Evolutionary conservation across 2,888 invertebrate species (phyloP).

Genomic region (Nowickia ferox): DNA sequence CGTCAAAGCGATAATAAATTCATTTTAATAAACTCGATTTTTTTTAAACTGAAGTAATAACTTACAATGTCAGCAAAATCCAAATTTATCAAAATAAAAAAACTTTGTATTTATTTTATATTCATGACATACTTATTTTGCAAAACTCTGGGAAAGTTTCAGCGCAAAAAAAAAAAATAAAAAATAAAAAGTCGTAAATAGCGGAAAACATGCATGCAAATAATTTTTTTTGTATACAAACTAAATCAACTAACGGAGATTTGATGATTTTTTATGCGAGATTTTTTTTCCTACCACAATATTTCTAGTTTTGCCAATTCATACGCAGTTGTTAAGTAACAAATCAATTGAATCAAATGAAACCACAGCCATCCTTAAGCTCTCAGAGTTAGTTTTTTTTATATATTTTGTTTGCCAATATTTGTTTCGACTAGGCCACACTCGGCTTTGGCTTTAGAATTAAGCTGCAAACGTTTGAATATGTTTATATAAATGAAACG

Average conservation of each 20-base stretch:
- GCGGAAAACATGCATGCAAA: not conserved
- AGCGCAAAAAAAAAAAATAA: not conserved
- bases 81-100: constrained; percentile 8
- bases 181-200: not conserved
- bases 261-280: constrained; percentile 14
- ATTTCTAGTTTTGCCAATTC: constrained; percentile 39
- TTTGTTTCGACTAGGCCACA: constrained; percentile 14
- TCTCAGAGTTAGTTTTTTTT: constrained; percentile 2
- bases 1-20: too few species aligned
- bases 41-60: not conserved
- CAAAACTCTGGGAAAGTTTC: constrained; percentile 14
- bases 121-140: constrained; percentile 14
- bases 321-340: constrained; percentile 51
- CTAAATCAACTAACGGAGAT: constrained; percentile 33
- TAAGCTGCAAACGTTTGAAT: constrained; percentile 55
- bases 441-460: constrained; percentile 23
- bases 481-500: too few species aligned
- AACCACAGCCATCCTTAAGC: constrained; percentile 47
- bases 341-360: constrained; percentile 66
- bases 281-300: constrained; percentile 17
- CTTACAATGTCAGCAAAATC: constrained; percentile 27
- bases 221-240: not conserved
- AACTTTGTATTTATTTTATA: too few species aligned
- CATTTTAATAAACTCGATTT: too few species aligned
- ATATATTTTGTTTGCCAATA: not conserved